Evolutionary conservation across 2,113 vertebrate species (phyloP).

Genomic region (Oncorhynchus gorbuscha): DNA sequence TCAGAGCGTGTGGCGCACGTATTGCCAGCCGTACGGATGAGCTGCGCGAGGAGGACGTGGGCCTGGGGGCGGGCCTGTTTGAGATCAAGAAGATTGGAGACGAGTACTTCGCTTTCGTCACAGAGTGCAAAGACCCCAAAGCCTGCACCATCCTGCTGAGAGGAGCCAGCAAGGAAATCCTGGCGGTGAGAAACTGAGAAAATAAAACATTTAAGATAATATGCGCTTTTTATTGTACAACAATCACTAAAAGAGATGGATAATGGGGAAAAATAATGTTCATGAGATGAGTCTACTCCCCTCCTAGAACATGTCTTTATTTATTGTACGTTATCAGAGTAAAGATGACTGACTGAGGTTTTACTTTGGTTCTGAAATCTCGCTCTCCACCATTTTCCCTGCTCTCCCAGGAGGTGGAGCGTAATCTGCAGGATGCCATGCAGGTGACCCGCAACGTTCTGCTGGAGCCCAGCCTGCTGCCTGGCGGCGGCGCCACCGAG

Average conservation of each 20-base stretch:
- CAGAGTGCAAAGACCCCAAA: constrained; percentile 96
- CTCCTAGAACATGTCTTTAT: too few relatives aligned
- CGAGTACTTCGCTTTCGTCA: constrained; percentile 95
- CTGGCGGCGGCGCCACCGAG: constrained; percentile 83
- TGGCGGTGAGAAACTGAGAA: constrained; percentile 76
- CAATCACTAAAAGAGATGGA: too few relatives aligned
- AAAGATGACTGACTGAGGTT: background rate
- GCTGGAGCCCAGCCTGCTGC: constrained; percentile 84
- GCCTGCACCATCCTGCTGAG: constrained; percentile 93
- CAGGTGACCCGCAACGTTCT: constrained; percentile 94
- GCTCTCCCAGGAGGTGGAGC: constrained; percentile 85
- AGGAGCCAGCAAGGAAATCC: constrained; percentile 95
- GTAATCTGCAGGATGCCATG: constrained; percentile 98
- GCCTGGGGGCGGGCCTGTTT: constrained; percentile 84
- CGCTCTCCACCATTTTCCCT: background rate
- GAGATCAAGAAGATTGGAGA: constrained; percentile 98
- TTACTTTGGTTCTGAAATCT: background rate
- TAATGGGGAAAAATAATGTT: too few relatives aligned
- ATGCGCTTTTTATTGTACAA: background rate
- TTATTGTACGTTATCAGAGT: background rate
- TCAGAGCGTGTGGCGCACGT: constrained; percentile 92
- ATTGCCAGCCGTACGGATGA: constrained; percentile 92
- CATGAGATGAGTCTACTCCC: background rate
- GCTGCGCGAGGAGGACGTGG: constrained; percentile 90
- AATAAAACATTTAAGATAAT: too few relatives aligned